Evolutionary conservation across 2,888 invertebrate species (phyloP).

Genomic region (Schizotus pectinicornis): DNA sequence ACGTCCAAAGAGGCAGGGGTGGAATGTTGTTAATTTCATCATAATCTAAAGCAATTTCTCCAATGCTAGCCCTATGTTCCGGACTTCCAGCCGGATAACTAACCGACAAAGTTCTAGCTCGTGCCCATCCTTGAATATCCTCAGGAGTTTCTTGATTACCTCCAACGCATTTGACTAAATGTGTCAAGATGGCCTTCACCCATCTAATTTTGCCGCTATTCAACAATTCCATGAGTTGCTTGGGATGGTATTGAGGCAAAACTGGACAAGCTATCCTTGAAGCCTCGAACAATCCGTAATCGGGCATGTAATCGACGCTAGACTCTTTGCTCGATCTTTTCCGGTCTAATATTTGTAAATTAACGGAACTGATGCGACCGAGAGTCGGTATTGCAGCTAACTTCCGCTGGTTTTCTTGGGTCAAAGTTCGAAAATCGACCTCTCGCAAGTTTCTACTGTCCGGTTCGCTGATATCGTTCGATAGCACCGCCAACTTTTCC

Average conservation of each 20-base stretch:
- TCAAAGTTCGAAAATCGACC: slow-evolving; percentile 71
- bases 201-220: slow-evolving; percentile 98
- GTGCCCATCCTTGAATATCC: slow-evolving; percentile 77
- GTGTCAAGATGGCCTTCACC: slow-evolving; percentile 97
- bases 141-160: slow-evolving; percentile 60
- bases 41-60: slow-evolving; percentile 89
- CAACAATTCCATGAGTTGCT: slow-evolving; percentile 96
- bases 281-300: slow-evolving; percentile 95
- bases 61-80: slow-evolving; percentile 79
- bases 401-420: slow-evolving; percentile 70
- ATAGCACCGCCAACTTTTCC: slow-evolving; percentile 55
- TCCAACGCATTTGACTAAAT: slow-evolving; percentile 82
- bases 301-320: slow-evolving; percentile 83
- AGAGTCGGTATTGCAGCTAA: slow-evolving; percentile 78
- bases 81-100: slow-evolving; percentile 86
- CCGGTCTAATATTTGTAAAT: slow-evolving; percentile 77
- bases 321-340: slow-evolving; percentile 62
- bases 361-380: slow-evolving; percentile 84
- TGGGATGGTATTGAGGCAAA: slow-evolving; percentile 98
- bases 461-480: slow-evolving; percentile 67
- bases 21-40: slow-evolving; percentile 98
- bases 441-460: slow-evolving; percentile 69
- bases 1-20: slow-evolving; percentile 94
- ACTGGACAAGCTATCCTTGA: slow-evolving; percentile 97
- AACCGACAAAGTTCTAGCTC: slow-evolving; percentile 87